Evolutionary conservation across 1,140 invertebrate species (phyloP).

Genomic region (Odontomachus brunneus): DNA sequence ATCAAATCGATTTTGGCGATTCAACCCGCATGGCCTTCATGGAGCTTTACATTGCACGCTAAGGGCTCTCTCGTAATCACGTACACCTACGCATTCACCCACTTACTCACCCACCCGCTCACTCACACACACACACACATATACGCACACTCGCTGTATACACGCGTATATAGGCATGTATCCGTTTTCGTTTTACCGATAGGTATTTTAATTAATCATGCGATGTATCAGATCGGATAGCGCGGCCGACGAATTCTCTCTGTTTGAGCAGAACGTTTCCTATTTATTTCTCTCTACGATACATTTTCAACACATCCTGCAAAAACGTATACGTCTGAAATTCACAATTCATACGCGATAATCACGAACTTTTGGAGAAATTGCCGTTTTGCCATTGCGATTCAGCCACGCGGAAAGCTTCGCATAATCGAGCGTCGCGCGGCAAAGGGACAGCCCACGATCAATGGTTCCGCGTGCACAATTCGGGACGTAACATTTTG

Average conservation of each 20-base stretch:
- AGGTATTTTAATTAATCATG: conserved; percentile 56
- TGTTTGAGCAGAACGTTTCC: neutral
- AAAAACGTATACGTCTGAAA: no score
- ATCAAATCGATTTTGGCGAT: conserved; percentile 67
- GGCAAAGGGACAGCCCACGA: no score
- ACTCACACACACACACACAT: no score
- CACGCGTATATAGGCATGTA: neutral
- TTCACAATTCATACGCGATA: no score
- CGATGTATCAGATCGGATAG: conserved; percentile 3
- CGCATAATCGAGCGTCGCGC: no score
- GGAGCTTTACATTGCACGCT: conserved; percentile 19
- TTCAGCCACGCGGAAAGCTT: no score
- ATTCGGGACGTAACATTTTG: neutral
- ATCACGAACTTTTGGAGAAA: no score
- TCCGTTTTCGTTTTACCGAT: neutral
- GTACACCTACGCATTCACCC: neutral
- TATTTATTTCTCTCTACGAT: neutral
- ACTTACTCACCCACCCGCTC: no score
- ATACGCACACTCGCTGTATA: no score
- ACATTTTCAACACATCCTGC: neutral
- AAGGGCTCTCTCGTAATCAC: conserved; percentile 20
- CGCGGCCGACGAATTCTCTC: neutral
- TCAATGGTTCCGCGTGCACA: no score
- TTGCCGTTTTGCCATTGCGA: no score
- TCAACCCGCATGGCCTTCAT: conserved; percentile 28